Percentiles rank a stretch among this genome's conserved stretches.
Evolutionary conservation across 2,888 invertebrate genomes (phyloP).

Genomic region (Melieria crassipennis): DNA sequence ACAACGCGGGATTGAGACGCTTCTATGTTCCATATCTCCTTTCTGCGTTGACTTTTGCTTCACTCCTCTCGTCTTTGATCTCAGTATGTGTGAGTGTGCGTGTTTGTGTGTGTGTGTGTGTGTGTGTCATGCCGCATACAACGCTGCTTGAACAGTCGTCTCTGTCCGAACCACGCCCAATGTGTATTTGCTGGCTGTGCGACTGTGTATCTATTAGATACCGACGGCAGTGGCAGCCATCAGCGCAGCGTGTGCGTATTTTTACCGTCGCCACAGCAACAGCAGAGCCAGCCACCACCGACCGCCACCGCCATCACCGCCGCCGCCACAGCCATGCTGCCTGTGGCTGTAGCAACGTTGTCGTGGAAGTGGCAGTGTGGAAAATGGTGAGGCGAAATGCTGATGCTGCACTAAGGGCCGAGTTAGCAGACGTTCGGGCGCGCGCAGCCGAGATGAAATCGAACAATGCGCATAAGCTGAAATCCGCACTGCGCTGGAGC

Average conservation of each 20-base stretch:
- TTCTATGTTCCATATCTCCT: too few relatives aligned
- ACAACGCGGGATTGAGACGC: too few relatives aligned
- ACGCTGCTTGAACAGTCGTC: background rate
- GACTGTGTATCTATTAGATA: slow-evolving; percentile 42
- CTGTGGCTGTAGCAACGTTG: background rate
- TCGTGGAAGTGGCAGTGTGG: background rate
- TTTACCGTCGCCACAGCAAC: slow-evolving; percentile 38
- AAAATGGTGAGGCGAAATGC: slow-evolving; percentile 1
- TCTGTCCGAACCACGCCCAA: slow-evolving; percentile 41
- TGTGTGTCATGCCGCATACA: too few relatives aligned
- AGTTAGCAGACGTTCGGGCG: background rate
- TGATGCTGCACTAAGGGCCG: slow-evolving; percentile 9
- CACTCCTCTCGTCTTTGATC: too few relatives aligned
- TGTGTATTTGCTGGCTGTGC: slow-evolving; percentile 42
- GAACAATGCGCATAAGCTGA: too few relatives aligned
- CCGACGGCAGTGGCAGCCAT: slow-evolving; percentile 50
- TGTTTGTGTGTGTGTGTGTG: too few relatives aligned
- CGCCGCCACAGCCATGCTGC: too few relatives aligned
- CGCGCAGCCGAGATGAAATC: too few relatives aligned
- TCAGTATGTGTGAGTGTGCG: too few relatives aligned
- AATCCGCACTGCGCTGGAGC: background rate
- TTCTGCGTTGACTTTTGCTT: too few relatives aligned
- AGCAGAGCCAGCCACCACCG: background rate
- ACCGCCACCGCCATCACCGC: background rate
- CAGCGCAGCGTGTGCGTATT: slow-evolving; percentile 11